Base-by-base conservation (phyloP, 2,797 vertebrate species). In the Chrysocyon brachyurus region DNA sequence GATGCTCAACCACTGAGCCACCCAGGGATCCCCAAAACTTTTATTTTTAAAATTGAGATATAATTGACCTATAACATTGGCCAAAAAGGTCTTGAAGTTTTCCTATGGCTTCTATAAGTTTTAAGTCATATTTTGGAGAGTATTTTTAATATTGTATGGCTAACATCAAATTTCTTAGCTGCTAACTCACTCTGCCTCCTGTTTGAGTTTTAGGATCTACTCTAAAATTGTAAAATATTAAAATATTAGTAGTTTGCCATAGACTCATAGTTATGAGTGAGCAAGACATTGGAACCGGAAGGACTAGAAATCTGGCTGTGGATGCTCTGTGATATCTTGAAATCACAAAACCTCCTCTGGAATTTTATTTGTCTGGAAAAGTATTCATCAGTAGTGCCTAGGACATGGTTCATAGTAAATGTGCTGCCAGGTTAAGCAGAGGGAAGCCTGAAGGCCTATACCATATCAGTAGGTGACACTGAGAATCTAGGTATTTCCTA, bases 71-170 rank as follows among this genome's bases (percentile, higher is more conserved):
- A 10, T 56, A 79, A 56, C 19, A 56, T 56, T 56, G 31, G 19
- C 33, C 28, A 56, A 95, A 16, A 40, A 75, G 11, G 4, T 57
- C 56, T 87, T 89, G 28, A 66, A 3, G 5, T 86, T 92, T 96
- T 79, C 68, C 82, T 83, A 0, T 87, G 36, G n/a, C 36, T 87
- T 92, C 52, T 72, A 0, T 49, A 73, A 89, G 75, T 85, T 85
- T 46, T 90, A 86, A 89, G 12, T 33, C n/a, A 70, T 70, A 79
- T 81, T 81, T 94, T 90, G 31, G 75, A 85, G 83, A 91, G 46
- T 36, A 70, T 72, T 93, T 84, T 68, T 91, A 81, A 82, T 4
- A 72, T 73, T 24, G 3, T 22, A 16, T 66, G 33, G 40, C 73
- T 96, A 87, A 59, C 28, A 59, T 77, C n/a, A 75, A 10, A 49